Percentiles rank a stretch among this genome's conserved stretches.
phyloP scores from a whole-genome alignment of 2,113 vertebrate genomes.

The Poeciliopsis occidentalis region DNA sequence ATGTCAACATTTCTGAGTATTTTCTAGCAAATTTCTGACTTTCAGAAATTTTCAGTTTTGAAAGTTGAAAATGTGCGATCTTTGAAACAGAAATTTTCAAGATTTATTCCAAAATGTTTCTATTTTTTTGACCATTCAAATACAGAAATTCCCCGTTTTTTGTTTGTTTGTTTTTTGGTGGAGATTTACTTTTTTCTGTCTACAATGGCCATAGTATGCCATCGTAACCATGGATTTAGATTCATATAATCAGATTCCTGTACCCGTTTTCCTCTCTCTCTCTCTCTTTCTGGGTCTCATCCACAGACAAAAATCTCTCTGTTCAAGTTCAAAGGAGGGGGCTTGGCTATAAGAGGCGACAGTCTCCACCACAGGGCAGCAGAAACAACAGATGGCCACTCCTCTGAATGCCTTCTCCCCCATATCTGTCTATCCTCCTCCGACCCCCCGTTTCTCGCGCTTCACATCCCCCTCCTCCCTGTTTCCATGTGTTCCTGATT shows the following conservation, averaged over 20 bases:
- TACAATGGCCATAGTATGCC: too few species aligned
- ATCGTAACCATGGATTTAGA: not conserved
- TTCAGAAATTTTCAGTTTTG: too few species aligned
- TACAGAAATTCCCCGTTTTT: too few species aligned
- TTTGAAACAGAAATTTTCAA: too few species aligned
- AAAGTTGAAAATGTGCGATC: too few species aligned
- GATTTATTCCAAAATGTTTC: too few species aligned
- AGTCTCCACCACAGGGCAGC: conserved; percentile 64
- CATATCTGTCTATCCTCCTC: conserved; percentile 53
- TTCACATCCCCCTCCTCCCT: conserved; percentile 53
- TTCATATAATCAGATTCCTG: conserved; percentile 10
- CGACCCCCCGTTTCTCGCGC: conserved; percentile 46
- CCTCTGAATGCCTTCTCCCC: conserved; percentile 64
- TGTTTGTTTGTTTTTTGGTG: too few species aligned
- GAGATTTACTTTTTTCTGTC: too few species aligned
- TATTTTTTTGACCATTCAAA: too few species aligned
- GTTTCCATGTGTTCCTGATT: conserved; percentile 45
- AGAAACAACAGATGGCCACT: conserved; percentile 75
- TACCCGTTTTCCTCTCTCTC: not conserved
- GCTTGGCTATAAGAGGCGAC: conserved; percentile 36
- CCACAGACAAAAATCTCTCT: conserved; percentile 46
- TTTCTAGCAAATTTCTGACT: too few species aligned
- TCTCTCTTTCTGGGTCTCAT: conserved; percentile 6
- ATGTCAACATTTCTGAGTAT: too few species aligned
- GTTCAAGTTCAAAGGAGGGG: conserved; percentile 69